Conservation (phyloP, 2,113 vertebrate species). For the Rhinogobius similis region DNA sequence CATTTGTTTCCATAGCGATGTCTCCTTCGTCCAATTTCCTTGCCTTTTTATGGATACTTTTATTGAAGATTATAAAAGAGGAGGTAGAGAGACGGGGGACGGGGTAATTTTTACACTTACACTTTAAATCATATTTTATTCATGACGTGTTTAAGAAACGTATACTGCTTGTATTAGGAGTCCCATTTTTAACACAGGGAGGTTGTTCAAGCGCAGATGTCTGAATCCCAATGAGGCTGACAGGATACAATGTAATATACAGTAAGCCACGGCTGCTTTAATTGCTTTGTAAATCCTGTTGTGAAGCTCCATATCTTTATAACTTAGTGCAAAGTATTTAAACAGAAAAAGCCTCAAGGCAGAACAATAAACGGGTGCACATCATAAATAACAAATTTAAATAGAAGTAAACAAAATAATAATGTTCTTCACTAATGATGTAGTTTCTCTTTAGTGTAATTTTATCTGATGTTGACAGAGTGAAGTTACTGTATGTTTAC, state of each 20-base stretch:
- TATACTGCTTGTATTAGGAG: slow-evolving; percentile 32
- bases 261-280: background rate
- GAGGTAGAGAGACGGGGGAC: slow-evolving; percentile 2
- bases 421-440: background rate
- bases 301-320: background rate
- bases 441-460: background rate
- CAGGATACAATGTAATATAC: slow-evolving; percentile 4
- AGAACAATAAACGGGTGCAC: background rate
- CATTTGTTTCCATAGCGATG: slow-evolving; percentile 68
- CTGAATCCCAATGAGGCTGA: background rate
- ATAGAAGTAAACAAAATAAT: background rate
- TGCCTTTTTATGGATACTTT: slow-evolving; percentile 59
- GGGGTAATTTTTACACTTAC: slow-evolving; percentile 34
- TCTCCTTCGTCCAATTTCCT: slow-evolving; percentile 58
- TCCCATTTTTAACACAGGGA: background rate
- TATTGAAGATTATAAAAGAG: slow-evolving; percentile 46
- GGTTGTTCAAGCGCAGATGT: background rate
- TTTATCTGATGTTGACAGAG: background rate
- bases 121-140: slow-evolving; percentile 23
- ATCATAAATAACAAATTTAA: background rate
- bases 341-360: background rate
- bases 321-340: background rate
- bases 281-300: background rate
- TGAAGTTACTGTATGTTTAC: background rate
- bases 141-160: slow-evolving; percentile 24